Evolutionary conservation across 2,797 vertebrate genomes (phyloP), one percentile per base, ranked within the genome.

Genomic region (Octomys mimax): DNA sequence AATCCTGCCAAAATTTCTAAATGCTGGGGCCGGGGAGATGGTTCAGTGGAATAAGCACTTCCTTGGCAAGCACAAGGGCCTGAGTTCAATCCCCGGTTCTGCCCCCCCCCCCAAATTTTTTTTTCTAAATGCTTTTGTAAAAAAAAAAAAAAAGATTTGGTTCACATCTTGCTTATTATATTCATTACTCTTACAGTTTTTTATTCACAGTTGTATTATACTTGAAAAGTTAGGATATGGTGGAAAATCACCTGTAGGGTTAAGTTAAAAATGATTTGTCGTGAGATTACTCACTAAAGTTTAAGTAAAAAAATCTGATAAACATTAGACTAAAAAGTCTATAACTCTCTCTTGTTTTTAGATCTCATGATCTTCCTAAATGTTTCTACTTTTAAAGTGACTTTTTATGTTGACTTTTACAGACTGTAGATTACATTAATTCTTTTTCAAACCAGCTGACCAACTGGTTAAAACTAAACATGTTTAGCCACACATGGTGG

Each of bases 361-460:
- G 93, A 73, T 95, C 22, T 86, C 24, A 71, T 94, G 70, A 70
- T 77, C 59, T 36, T 90, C 9, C 14, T 92, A 86, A 92, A 68
- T 80, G 36, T 49, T 61, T 49, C 80, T 90, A 11, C 14, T 75
- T 57, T 57, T 61, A 31, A 59, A 95, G 31, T 92, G n/a, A 75
- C 89, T 80, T 90, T 96, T 79, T 90, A 78, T 94, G 46, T 96
- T 92, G 91, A 80, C 18, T 81, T 96, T 96, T 91, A 92, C 82
- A 94, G 42, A 92, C 49, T 86, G 6, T 88, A 95, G 46, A 87
- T 7, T 88, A 11, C 33, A 92, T 82, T 96, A 79, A 54, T 42
- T 54, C 52, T 93, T 94, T 81, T 81, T 81, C 24, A 78, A 85
- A 93, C 36, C 54, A 83, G 14, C 79, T 95, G 85, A 94, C 28